Conservation (phyloP, 2,113 vertebrate genomes). For the Ochotona princeps region DNA sequence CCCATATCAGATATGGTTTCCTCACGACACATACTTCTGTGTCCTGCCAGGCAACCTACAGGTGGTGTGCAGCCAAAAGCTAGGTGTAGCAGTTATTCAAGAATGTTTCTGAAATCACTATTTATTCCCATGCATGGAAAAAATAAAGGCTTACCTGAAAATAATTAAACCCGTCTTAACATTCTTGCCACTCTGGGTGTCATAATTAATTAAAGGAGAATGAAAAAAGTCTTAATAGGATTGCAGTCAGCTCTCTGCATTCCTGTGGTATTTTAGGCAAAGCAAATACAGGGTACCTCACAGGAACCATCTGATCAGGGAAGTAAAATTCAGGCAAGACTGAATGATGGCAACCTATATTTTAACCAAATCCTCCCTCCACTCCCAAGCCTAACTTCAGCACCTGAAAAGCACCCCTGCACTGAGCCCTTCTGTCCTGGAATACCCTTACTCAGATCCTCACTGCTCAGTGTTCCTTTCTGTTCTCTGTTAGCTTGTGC, state of each 20-base stretch:
- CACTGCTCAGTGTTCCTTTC: neutral
- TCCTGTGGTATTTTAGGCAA: neutral
- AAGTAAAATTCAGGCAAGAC: neutral
- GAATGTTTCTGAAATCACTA: neutral
- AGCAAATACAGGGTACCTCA: neutral
- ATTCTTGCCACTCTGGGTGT: neutral
- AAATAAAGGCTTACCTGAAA: conserved; percentile 37
- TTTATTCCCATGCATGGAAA: neutral
- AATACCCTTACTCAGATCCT: neutral
- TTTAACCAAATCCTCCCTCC: neutral
- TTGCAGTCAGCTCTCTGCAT: conserved; percentile 19
- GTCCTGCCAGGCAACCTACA: neutral
- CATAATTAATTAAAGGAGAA: conserved; percentile 52
- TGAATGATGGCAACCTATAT: neutral
- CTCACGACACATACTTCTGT: neutral
- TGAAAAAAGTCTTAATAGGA: conserved; percentile 54
- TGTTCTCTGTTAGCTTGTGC: neutral
- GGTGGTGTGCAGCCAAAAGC: neutral
- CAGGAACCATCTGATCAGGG: conserved; percentile 6
- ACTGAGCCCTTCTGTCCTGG: neutral
- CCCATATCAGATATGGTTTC: accelerated
- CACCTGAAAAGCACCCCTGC: neutral
- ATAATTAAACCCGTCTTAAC: conserved; percentile 55
- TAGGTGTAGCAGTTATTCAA: neutral
- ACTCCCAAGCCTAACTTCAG: neutral